These are phyloP conservation scores for Ataeniobius toweri DNA, from an alignment of 2,797 vertebrate species.

Conservation along the genomic window DNA sequence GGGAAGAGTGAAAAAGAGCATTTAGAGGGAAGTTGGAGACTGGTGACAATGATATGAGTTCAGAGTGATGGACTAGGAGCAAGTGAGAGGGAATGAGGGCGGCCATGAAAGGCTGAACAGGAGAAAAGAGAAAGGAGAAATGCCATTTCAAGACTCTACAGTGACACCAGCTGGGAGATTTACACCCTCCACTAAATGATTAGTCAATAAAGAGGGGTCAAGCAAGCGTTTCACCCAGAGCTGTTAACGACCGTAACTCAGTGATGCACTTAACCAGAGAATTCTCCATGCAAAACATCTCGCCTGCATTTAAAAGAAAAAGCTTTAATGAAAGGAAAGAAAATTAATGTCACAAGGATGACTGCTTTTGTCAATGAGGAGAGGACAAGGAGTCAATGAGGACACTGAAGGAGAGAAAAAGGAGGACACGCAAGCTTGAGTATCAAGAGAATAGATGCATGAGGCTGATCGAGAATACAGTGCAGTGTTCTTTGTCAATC, in stretches of 20 bases:
- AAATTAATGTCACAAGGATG: constrained; percentile 78
- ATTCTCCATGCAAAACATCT: constrained; percentile 79
- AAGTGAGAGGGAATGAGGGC: constrained; percentile 49
- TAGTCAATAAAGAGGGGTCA: constrained; percentile 81
- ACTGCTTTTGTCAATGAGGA: constrained; percentile 75
- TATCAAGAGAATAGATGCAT: constrained; percentile 37
- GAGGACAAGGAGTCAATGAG: constrained; percentile 78
- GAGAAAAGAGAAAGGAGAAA: constrained; percentile 62
- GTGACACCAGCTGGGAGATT: constrained; percentile 79
- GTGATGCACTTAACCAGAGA: constrained; percentile 79
- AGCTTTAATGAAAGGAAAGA: constrained; percentile 73
- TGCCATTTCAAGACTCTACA: constrained; percentile 71
- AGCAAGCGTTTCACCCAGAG: constrained; percentile 78
- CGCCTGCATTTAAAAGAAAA: constrained; percentile 73
- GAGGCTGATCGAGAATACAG: constrained; percentile 20
- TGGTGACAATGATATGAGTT: constrained; percentile 36
- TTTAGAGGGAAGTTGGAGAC: constrained; percentile 23
- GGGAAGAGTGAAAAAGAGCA: constrained; percentile 27
- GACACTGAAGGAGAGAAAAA: constrained; percentile 68
- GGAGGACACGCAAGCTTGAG: constrained; percentile 37
- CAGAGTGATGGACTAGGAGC: constrained; percentile 56
- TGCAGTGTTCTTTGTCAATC: neutral
- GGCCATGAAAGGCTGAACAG: constrained; percentile 66
- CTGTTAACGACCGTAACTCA: constrained; percentile 81
- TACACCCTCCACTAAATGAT: constrained; percentile 80